These are phyloP conservation scores for Drosophila elegans DNA, from an alignment of 1,140 invertebrate genomes.

Conservation along the genomic window DNA sequence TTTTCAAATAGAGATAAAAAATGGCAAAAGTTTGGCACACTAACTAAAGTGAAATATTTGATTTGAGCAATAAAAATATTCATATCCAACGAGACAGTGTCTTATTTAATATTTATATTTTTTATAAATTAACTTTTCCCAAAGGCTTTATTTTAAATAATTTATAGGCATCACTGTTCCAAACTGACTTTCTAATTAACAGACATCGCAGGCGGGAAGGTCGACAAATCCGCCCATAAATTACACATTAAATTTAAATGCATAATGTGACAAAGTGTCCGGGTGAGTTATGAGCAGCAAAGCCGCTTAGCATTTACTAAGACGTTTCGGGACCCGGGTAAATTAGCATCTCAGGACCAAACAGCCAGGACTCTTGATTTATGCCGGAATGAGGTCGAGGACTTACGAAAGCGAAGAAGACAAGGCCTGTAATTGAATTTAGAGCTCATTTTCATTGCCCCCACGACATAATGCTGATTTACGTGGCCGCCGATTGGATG, in stretches of 20 bases:
- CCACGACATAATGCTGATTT: slow-evolving; percentile 76
- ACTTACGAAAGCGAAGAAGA: slow-evolving; percentile 29
- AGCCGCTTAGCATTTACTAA: slow-evolving; percentile 78
- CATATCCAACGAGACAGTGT: too few relatives aligned
- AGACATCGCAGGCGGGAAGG: slow-evolving; percentile 27
- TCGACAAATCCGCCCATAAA: slow-evolving; percentile 68
- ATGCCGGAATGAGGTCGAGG: slow-evolving; percentile 44
- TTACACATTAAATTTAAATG: slow-evolving; percentile 80
- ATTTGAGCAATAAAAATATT: too few relatives aligned
- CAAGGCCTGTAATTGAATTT: slow-evolving; percentile 76
- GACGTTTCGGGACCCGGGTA: slow-evolving; percentile 54
- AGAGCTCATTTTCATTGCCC: slow-evolving; percentile 78
- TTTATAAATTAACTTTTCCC: too few relatives aligned
- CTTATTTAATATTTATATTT: too few relatives aligned
- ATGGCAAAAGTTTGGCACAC: too few relatives aligned
- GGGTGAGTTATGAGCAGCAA: slow-evolving; percentile 71
- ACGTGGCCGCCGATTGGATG: slow-evolving; percentile 62
- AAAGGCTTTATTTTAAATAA: not conserved
- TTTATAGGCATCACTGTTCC: not conserved
- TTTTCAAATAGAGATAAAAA: too few relatives aligned
- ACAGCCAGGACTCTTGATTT: slow-evolving; percentile 57
- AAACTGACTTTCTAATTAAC: slow-evolving; percentile 52
- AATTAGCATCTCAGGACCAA: slow-evolving; percentile 47
- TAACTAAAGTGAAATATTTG: too few relatives aligned
- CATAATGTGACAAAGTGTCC: slow-evolving; percentile 71